Evolutionary conservation across 1,140 invertebrate genomes (phyloP), one percentile per base, ranked within the genome.

Genomic region (Oryctes rhinoceros): DNA sequence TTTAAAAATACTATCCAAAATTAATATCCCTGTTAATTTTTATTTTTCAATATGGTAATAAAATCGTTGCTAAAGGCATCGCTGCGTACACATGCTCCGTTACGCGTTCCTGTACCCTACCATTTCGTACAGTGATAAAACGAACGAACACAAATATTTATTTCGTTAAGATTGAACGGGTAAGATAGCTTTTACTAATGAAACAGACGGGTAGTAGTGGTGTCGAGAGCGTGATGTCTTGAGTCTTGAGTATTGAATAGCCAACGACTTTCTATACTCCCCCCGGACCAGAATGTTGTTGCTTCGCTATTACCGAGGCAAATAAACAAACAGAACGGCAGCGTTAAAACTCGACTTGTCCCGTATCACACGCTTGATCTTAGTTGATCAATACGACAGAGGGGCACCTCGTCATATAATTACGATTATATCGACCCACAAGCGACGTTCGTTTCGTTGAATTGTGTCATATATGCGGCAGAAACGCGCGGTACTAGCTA

Each of bases 361-460:
- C 65, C 20, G 65, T 71, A 71, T 71, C 65, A 24, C 65, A 71
- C 65, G 65, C 65, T 71, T 71, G 65, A 71, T 71, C 65, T 71
- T 71, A 71, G 65, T 71, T 71, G 65, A 71, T 71, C 65, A 71
- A 71, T 71, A 71, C 65, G 65, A 30, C 65, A 71, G 65, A 71
- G 65, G 65, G 65, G 65, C 65, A 71, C 65, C 65, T 71, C 65
- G 65, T 71, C 65, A 71, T 71, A 71, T 71, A 71, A 71, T 71
- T 71, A 71, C 65, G 65, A 71, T 71, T 30, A 71, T 71, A 71
- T 71, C 65, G 65, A 71, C 65, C 65, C 65, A 71, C 20, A 24
- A 71, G 65, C 65, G n/a, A 24, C 35, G 20, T 71, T 71, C 20
- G 20, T 71, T 71, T 71, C 65, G 65, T 71, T 15, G 65, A 71